Percentiles rank a stretch among this genome's conserved stretches.
Conservation (phyloP, 2,888 invertebrate genomes). For the Tenthredo distinguenda region DNA sequence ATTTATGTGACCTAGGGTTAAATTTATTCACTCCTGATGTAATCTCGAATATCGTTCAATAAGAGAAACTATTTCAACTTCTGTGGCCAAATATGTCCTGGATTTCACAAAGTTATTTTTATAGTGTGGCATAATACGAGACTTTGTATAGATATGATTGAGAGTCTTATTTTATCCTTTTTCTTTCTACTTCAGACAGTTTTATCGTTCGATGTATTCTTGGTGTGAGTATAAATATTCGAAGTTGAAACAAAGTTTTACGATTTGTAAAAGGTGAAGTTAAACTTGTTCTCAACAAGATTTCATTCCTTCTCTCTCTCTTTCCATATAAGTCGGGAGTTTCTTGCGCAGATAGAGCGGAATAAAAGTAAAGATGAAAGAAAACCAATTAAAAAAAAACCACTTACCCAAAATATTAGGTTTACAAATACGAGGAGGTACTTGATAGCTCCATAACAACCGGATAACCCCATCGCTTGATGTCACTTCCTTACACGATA, state of each 20-base stretch:
- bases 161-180: neutral
- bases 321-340: neutral
- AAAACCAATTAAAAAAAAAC: neutral
- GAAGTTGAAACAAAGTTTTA: neutral
- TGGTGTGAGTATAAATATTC: neutral
- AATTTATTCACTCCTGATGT: neutral
- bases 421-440: conserved; percentile 86
- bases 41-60: neutral
- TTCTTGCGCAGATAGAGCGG: neutral
- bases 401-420: conserved; percentile 87
- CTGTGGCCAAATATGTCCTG: conserved; percentile 1
- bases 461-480: conserved; percentile 83
- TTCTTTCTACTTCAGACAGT: neutral
- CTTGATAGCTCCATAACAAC: conserved; percentile 86
- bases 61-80: neutral
- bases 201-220: neutral
- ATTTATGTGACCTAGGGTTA: neutral
- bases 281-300: neutral
- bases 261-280: neutral
- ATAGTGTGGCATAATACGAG: neutral
- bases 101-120: conserved; percentile 8
- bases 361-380: neutral
- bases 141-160: neutral
- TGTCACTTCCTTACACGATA: neutral
- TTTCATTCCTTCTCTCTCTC: neutral